A percentile compares a stretch with the other conserved stretches of the same genome.
These are phyloP conservation scores for Cuculus canorus DNA, from an alignment of 2,797 vertebrate genomes.

Conservation along the genomic window DNA sequence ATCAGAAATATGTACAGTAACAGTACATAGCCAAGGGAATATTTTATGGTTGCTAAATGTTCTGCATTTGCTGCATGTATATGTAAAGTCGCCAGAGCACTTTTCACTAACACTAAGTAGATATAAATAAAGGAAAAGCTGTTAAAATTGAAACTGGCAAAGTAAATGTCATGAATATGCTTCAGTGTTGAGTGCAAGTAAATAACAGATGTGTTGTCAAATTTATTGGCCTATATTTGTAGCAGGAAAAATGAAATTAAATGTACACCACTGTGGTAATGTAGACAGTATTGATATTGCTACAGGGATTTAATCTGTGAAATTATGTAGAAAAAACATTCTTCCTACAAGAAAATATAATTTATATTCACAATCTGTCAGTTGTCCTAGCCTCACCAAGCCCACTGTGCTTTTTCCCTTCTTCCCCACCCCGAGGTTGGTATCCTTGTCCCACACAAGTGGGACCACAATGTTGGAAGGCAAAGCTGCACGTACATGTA, in stretches of 20 bases:
- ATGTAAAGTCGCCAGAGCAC: conserved; percentile 42
- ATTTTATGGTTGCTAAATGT: conserved; percentile 12
- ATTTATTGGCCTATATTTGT: conserved; percentile 67
- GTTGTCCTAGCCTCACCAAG: background rate
- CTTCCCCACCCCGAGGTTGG: background rate
- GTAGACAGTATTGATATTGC: conserved; percentile 37
- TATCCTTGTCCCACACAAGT: background rate
- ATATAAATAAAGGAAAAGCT: conserved; percentile 69
- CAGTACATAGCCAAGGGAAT: background rate
- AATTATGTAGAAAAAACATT: conserved; percentile 17
- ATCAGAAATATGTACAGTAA: background rate
- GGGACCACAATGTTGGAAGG: background rate
- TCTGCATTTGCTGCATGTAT: background rate
- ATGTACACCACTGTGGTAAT: conserved; percentile 11
- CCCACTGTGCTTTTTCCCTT: background rate
- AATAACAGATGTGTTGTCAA: conserved; percentile 71
- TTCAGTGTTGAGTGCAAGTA: conserved; percentile 57
- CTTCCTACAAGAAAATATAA: background rate
- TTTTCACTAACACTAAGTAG: conserved; percentile 56
- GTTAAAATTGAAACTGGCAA: conserved; percentile 59
- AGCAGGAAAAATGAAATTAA: conserved; percentile 55
- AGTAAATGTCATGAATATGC: conserved; percentile 66
- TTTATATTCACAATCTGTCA: background rate
- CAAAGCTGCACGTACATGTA: background rate
- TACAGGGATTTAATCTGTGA: conserved; percentile 33